phyloP scores from a whole-genome alignment of 92 coral and sea anemone species.

The Zoanthus solanderi region DNA sequence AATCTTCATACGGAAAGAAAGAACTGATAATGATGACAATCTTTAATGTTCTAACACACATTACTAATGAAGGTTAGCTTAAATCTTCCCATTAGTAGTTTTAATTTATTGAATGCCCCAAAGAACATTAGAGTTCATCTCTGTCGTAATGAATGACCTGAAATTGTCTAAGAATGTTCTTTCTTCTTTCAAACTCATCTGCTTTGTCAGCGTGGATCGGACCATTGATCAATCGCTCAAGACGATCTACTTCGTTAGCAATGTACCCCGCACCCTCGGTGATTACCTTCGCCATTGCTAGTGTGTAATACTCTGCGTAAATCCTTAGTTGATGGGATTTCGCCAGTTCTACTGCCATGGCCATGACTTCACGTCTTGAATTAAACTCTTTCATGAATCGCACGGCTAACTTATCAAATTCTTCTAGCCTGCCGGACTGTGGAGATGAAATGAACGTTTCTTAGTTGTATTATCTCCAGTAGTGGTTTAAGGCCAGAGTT shows the following conservation, averaged over 20 bases:
- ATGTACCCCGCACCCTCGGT: conserved; percentile 78
- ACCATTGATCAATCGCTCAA: conserved; percentile 93
- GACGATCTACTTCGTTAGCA: conserved; percentile 78
- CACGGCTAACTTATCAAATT: conserved; percentile 81
- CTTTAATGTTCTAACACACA: no score
- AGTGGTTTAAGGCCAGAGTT: no score
- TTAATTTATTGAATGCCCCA: no score
- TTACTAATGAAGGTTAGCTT: no score
- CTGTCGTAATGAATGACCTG: conserved; percentile 83
- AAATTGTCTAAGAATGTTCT: conserved; percentile 90
- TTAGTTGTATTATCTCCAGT: no score
- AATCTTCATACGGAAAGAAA: no score
- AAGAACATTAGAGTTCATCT: conserved; percentile 79
- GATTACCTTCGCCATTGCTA: conserved; percentile 80
- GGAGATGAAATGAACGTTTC: background rate
- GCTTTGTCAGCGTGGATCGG: conserved; percentile 91
- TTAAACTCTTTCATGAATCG: conserved; percentile 85
- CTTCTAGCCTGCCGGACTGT: conserved; percentile 93
- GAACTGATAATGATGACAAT: no score
- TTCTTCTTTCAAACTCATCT: conserved; percentile 90
- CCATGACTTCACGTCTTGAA: conserved; percentile 77
- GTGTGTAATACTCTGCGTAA: conserved; percentile 82
- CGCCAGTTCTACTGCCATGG: conserved; percentile 61
- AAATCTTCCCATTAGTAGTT: no score
- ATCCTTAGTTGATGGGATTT: conserved; percentile 59